Evolutionary conservation across 2,797 vertebrate species (phyloP).

Genomic region (Melanogrammus aeglefinus): DNA sequence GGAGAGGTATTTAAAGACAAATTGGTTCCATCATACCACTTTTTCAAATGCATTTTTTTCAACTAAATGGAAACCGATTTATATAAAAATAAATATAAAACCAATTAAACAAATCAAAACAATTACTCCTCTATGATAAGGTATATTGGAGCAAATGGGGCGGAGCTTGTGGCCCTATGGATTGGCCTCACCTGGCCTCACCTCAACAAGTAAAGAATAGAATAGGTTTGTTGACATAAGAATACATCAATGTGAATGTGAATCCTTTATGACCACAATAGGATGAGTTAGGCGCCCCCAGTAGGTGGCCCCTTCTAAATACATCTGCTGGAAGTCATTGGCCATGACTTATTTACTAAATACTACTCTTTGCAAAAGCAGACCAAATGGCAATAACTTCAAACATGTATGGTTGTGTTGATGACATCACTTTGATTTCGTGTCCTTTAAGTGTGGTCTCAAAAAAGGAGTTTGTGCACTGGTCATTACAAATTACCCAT

Average conservation of each 20-base stretch:
- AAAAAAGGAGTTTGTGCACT: not conserved
- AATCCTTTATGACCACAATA: not conserved
- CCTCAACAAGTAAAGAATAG: not conserved
- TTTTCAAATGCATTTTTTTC: not conserved
- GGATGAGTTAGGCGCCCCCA: slow-evolving; percentile 62
- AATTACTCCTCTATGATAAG: not conserved
- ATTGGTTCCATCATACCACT: not conserved
- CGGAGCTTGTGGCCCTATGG: not conserved
- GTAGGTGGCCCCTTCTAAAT: slow-evolving; percentile 20
- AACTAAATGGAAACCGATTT: not conserved
- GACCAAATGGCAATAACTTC: not conserved
- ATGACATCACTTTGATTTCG: not conserved
- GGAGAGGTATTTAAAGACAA: too few relatives aligned
- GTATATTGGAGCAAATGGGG: not conserved
- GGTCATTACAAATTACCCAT: not conserved
- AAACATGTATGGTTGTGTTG: not conserved
- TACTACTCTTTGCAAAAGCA: slow-evolving; percentile 13
- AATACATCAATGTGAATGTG: not conserved
- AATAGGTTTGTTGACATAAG: not conserved
- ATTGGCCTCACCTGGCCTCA: not conserved
- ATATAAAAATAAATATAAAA: not conserved
- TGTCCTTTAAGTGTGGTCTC: not conserved
- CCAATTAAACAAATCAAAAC: not conserved
- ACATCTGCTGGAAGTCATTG: slow-evolving; percentile 23
- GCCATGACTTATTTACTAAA: slow-evolving; percentile 12